phyloP scores from a whole-genome alignment of 2,797 vertebrate species.

The Anguilla megastoma region DNA sequence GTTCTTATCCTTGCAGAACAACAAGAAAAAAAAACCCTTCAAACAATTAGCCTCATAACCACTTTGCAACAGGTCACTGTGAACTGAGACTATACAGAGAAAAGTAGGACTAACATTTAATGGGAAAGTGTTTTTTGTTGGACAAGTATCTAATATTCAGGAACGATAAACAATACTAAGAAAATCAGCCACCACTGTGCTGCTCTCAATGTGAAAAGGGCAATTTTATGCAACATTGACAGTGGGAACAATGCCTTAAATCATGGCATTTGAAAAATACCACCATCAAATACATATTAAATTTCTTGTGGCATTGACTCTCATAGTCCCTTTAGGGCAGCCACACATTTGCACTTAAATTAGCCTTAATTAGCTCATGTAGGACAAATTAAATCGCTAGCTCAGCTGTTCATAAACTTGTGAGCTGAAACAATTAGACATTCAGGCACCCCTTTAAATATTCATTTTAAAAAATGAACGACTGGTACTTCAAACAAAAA shows the following conservation, averaged over 20 bases:
- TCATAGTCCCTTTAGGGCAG: neutral
- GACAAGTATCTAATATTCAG: neutral
- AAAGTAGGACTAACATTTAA: neutral
- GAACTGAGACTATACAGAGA: too few species aligned
- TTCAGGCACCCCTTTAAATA: neutral
- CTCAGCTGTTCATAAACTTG: neutral
- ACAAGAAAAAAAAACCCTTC: too few species aligned
- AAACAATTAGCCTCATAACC: too few species aligned
- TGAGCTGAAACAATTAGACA: neutral
- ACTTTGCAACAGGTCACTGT: neutral
- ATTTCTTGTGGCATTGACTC: neutral
- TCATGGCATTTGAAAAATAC: neutral
- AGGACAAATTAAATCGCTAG: neutral
- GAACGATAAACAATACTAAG: neutral
- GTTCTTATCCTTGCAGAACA: too few species aligned
- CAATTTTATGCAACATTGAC: neutral
- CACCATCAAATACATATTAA: neutral
- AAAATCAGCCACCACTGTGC: neutral
- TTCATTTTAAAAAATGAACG: neutral
- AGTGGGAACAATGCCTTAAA: neutral
- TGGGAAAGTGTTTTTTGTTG: neutral
- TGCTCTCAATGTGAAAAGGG: neutral
- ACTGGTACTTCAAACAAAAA: neutral
- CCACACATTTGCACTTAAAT: neutral
- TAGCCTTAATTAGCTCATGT: neutral